These are phyloP conservation scores for Stictocephala bisonia DNA, from an alignment of 2,888 invertebrate species.

Conservation along the genomic window DNA sequence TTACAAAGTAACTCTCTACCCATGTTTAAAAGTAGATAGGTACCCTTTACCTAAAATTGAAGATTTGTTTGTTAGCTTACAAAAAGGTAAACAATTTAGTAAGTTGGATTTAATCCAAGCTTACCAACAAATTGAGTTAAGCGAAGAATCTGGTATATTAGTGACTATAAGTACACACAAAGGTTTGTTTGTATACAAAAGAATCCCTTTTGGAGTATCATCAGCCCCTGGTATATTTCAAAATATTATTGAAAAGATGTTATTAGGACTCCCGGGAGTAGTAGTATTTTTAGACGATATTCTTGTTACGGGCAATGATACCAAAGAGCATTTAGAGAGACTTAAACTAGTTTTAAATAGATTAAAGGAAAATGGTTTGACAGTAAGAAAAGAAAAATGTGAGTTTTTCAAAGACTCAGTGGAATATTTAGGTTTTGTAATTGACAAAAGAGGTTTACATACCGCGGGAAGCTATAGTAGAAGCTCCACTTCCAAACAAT, in stretches of 20 bases:
- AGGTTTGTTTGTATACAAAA: constrained; percentile 59
- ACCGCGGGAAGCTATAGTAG: constrained; percentile 53
- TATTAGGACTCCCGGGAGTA: constrained; percentile 32
- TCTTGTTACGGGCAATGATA: constrained; percentile 24
- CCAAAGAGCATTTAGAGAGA: constrained; percentile 1
- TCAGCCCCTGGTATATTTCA: constrained; percentile 55
- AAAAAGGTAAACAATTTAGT: constrained; percentile 61
- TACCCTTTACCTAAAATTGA: constrained; percentile 56
- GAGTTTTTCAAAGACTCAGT: no score
- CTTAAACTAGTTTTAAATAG: constrained; percentile 25
- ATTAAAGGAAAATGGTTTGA: constrained; percentile 17
- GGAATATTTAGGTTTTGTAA: constrained; percentile 47
- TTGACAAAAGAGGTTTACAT: constrained; percentile 53
- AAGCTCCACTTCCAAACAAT: constrained; percentile 54
- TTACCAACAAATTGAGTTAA: constrained; percentile 61
- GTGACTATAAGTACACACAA: constrained; percentile 61
- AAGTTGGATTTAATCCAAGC: constrained; percentile 63
- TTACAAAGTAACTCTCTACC: constrained; percentile 59
- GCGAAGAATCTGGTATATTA: constrained; percentile 59
- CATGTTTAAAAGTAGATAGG: constrained; percentile 55
- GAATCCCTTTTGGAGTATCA: constrained; percentile 58
- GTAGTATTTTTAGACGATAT: constrained; percentile 49
- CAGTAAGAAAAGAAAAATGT: constrained; percentile 31
- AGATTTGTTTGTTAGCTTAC: constrained; percentile 54
- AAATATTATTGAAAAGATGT: constrained; percentile 34